Evolutionary conservation across 1,140 invertebrate species (phyloP), one percentile per base, ranked within the genome.

Genomic region (Cydia fagiglandana): DNA sequence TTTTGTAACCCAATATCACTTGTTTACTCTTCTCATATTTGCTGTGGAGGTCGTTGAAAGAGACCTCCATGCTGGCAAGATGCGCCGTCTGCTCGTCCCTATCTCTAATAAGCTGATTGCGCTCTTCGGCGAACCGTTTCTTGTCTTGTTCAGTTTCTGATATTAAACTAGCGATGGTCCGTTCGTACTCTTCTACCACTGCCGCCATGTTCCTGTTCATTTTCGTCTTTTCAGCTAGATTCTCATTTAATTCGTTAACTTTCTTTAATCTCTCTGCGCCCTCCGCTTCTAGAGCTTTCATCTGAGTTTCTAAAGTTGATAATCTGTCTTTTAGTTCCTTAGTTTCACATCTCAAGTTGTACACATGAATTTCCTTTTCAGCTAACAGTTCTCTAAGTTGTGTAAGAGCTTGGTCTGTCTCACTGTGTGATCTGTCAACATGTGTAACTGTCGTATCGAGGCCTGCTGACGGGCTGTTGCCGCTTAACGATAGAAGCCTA

Each of bases 21-120:
- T 92, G 88, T 80, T 93, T 94, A 75, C 89, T 90, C 56, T 93
- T 91, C 74, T 94, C 92, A 75, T 93, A 94, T 83, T 94, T 94
- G 28, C 94, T 95, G 87, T 97, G 96, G 78, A 97, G 93, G 92
- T 97, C 96, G 77, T 95, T 96, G 84, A 97, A 97, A 38, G 96
- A 96, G 74, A 94, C 94, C 93, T 97, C 96, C 85, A 97, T 95
- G 83, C 95, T 96, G 47, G 95, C 94, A 73, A 97, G 89, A 88
- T 97, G 96, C 82, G 96, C 94, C 77, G 95, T 93, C 78, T 96
- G 96, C 88, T 95, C 94, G 81, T 95, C 94, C 81, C 94, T 93
- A 83, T 96, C 95, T 50, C 89, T 89, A 76, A 91, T 88, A 56
- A 94, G 77, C 73, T 78, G 84, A 7, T 79, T 78, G 78, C 86